phyloP scores from a whole-genome alignment of 2,113 vertebrate species.

The Hemicordylus capensis region DNA sequence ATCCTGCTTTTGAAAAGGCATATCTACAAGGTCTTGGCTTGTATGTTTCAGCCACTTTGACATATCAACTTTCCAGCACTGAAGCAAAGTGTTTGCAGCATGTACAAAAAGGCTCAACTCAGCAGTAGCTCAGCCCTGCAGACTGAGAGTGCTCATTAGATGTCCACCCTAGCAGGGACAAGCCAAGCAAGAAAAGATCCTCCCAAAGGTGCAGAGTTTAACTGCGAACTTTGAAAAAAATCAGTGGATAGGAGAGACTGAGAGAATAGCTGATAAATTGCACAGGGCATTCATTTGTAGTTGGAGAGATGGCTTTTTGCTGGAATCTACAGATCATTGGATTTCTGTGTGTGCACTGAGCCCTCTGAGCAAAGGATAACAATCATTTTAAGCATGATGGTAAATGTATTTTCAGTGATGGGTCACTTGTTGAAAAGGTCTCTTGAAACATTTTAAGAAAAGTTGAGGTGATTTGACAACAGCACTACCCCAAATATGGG shows the following conservation, averaged over 20 bases:
- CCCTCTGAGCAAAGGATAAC: slow-evolving; percentile 1
- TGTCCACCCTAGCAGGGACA: slow-evolving; percentile 4
- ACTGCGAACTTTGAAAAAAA: neutral
- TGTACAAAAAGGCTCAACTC: slow-evolving; percentile 37
- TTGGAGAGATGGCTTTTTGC: neutral
- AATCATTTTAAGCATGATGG: neutral
- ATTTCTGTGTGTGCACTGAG: neutral
- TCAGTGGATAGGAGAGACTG: neutral
- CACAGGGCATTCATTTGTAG: neutral
- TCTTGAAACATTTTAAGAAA: no score
- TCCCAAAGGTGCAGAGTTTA: slow-evolving; percentile 6
- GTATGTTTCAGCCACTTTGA: slow-evolving; percentile 22
- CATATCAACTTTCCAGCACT: slow-evolving; percentile 35
- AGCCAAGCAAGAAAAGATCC: slow-evolving; percentile 3
- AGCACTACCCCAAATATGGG: neutral
- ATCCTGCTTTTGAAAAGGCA: slow-evolving; percentile 13
- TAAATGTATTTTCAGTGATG: neutral
- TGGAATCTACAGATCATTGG: neutral
- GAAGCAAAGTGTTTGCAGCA: slow-evolving; percentile 23
- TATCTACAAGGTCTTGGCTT: slow-evolving; percentile 44
- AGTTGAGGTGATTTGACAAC: neutral
- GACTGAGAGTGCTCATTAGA: slow-evolving; percentile 29
- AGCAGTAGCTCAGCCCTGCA: neutral
- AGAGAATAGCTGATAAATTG: slow-evolving; percentile 7
- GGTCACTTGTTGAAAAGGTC: neutral